A percentile compares a stretch with the other conserved stretches of the same genome.
Evolutionary conservation across 2,113 vertebrate species (phyloP).

Genomic region (Charadrius vociferus): DNA sequence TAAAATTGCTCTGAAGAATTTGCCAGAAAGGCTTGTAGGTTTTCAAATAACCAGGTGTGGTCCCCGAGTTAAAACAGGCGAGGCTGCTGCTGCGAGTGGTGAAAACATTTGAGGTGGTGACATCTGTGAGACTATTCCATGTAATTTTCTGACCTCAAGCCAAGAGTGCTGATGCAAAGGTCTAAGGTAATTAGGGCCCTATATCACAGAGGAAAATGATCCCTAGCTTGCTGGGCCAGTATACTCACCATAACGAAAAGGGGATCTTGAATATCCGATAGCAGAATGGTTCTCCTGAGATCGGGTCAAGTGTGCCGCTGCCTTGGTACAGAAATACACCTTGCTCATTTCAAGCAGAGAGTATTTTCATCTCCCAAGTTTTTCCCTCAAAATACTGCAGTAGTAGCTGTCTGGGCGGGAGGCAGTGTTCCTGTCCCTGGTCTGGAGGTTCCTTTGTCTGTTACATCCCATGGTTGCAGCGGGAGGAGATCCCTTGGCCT

Average conservation of each 20-base stretch:
- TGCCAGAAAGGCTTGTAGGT: rapidly evolving
- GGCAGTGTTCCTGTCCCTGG: not conserved
- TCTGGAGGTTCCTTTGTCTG: not conserved
- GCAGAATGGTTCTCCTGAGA: not conserved
- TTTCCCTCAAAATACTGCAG: not conserved
- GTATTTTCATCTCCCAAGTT: not conserved
- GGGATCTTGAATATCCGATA: not conserved
- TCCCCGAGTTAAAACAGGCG: not conserved
- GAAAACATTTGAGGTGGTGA: not conserved
- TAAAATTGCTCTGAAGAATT: rapidly evolving
- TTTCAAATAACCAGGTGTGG: not conserved
- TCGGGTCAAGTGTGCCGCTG: not conserved
- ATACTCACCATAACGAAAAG: not conserved
- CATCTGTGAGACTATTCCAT: not conserved
- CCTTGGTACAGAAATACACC: not conserved
- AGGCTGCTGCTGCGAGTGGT: rapidly evolving
- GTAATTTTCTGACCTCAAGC: not conserved
- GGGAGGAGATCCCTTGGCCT: not conserved
- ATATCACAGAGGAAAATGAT: not conserved
- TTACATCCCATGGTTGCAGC: not conserved
- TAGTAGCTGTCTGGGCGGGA: rapidly evolving
- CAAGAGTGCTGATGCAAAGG: not conserved
- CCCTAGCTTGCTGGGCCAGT: not conserved
- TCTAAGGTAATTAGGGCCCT: not conserved
- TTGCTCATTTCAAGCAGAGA: not conserved